Conservation (phyloP, 2,113 vertebrate genomes). For the Oncorhynchus tshawytscha region DNA sequence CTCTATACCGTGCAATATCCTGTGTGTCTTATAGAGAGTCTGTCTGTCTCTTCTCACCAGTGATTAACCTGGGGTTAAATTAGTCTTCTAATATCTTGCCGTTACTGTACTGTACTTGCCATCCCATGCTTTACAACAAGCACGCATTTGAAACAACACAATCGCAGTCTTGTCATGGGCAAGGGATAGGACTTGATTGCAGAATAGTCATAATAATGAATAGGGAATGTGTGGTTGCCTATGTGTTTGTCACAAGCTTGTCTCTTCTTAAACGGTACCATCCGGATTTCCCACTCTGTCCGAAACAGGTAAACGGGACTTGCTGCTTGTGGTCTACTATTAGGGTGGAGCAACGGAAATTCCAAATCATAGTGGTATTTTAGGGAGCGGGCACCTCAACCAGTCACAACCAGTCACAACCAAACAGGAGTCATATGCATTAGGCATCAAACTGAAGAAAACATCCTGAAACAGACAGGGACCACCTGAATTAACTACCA, state of each 20-base stretch:
- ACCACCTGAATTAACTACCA: no score
- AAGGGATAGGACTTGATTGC: no score
- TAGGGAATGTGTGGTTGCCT: neutral
- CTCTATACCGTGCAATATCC: neutral
- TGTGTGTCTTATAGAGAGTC: neutral
- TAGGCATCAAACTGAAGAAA: no score
- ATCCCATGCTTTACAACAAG: neutral
- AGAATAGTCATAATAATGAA: neutral
- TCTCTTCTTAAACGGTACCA: neutral
- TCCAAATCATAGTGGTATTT: neutral
- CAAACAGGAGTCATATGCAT: no score
- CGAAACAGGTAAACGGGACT: neutral
- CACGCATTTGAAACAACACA: neutral
- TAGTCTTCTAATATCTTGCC: neutral
- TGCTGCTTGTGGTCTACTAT: slow-evolving; percentile 25
- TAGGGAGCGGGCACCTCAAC: no score
- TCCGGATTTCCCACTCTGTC: neutral
- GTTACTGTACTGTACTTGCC: neutral
- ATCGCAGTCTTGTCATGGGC: neutral
- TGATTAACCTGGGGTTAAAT: neutral
- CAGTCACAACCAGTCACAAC: no score
- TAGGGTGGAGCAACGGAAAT: slow-evolving; percentile 1
- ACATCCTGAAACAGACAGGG: no score
- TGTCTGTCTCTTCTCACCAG: neutral
- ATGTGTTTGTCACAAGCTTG: neutral